phyloP scores from a whole-genome alignment of 2,797 vertebrate genomes.

The Lutjanus argentimaculatus region DNA sequence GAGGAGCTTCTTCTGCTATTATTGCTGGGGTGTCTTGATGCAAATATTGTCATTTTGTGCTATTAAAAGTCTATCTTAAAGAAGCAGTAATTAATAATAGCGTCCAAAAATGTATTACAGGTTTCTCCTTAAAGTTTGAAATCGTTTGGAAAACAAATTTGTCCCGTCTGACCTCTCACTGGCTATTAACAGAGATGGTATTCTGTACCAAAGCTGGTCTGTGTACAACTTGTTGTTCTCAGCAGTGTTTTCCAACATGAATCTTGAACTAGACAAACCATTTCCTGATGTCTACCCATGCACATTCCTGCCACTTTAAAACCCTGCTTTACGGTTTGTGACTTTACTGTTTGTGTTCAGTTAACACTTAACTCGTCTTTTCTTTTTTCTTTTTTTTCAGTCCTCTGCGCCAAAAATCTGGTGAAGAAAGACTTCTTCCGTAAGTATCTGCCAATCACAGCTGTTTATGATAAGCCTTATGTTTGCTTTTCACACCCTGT shows the following conservation, averaged over 20 bases:
- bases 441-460: slow-evolving; percentile 87
- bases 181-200: slow-evolving; percentile 4
- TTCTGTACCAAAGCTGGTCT: not conserved
- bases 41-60: not conserved
- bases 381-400: slow-evolving; percentile 79
- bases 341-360: slow-evolving; percentile 2
- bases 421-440: slow-evolving; percentile 99
- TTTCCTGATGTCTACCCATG: slow-evolving; percentile 22
- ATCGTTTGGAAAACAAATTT: no score
- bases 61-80: slow-evolving; percentile 2
- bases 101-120: no score
- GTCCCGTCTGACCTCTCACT: no score
- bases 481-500: slow-evolving; percentile 34
- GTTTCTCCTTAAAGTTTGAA: no score
- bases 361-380: slow-evolving; percentile 11
- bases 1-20: not conserved
- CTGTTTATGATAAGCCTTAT: slow-evolving; percentile 19
- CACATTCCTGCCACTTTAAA: slow-evolving; percentile 26
- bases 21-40: not conserved
- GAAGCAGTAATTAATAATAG: no score
- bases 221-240: slow-evolving; percentile 22
- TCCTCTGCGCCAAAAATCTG: slow-evolving; percentile 98
- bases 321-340: not conserved
- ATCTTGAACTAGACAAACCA: slow-evolving; percentile 22
- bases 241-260: slow-evolving; percentile 17